Base-by-base conservation (phyloP, 2,888 invertebrate genomes). In the Tenthredo livida region DNA sequence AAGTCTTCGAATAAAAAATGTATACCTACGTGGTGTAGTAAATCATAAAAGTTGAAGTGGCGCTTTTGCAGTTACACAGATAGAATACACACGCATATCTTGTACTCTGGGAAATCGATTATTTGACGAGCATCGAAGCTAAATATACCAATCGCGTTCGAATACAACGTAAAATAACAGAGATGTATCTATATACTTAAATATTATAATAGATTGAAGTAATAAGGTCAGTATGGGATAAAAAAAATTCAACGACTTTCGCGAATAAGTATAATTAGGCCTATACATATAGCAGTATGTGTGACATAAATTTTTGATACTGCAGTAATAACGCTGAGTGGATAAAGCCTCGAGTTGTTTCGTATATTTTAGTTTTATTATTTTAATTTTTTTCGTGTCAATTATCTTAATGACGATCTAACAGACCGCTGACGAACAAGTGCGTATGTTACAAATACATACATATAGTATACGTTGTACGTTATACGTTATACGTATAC, bases 341-440 rank as follows among this genome's bases (percentile, higher is more conserved):
- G 67, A 67, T 67, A 17, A 33, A 67, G 7, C 67, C 33, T 33
- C 33, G 17, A 67, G 33, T 67, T 67, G 15, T 67, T 67, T 15
- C 17, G 5, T 67, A 17, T 15, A 25, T 21, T 33, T 33, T 33
- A 17, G 1, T 33, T 65, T 65, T 17, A 29, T 33, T 67, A 33
- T 33, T 67, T 67, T 33, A 4, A 12, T 67, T 12, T 67, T 6
- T 67, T 67, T 29, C 67, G 67, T 67, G 67, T 33, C 67, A 17
- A 67, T 67, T 67, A 67, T 67, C 67, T 67, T 67, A 67, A 67
- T 33, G 67, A 17, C 17, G 67, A 67, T 67, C 67, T 67, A 33
- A 33, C 29, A 33, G 6, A 33, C 67, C 15, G 25, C 33, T 67
- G 29, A 33, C 29, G 17, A 25, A 61, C 61, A 12, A 61, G 61